Base-by-base conservation (phyloP, 2,888 invertebrate species). In the Xanthia togata region DNA sequence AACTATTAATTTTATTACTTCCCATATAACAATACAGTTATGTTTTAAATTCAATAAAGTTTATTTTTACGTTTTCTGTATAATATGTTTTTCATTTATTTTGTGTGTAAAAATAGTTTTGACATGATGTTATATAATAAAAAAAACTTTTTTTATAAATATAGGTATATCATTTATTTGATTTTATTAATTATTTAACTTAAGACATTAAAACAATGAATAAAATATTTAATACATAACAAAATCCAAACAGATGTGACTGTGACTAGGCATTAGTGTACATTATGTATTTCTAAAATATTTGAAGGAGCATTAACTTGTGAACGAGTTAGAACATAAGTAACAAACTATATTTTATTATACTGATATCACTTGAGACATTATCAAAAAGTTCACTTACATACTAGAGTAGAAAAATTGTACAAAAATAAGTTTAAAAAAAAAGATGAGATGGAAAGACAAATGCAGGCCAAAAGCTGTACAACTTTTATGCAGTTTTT, bases 11-110 rank as follows among this genome's bases (percentile, higher is more conserved):
- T 88, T 92, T 78, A 80, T 78, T 90, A 92, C 89, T 89, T 86
- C 90, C 88, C 93, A 91, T 93, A 92, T 91, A 93, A 93, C 90
- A 81, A 90, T 91, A 91, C 88, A 93, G 92, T 95, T 94, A 93
- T 95, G 94, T 95, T 94, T 93, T 90, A 91, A 94, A 93, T 93
- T 93, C 90, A 95, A 95, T 95, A 95, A 95, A 95, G 94, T 95
- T 95, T 95, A 95, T 95, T 95, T 95, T 94, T 94, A 95, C 92
- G 95, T 95, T 95, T 95, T 94, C 92, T 94, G 93, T 94, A 95
- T 92, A 89, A 81, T 90, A 90, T 91, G 91, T 90, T 93, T 93
- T 94, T 93, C 88, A 92, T 93, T 93, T 90, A 85, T 88, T 92
- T 88, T 89, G 82, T 89, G 81, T 87, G 83, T 80, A 85, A 82